Percentiles rank a stretch among this genome's conserved stretches.
Conservation (phyloP, 2,797 vertebrate species). For the Pantherophis alleghaniensis region DNA sequence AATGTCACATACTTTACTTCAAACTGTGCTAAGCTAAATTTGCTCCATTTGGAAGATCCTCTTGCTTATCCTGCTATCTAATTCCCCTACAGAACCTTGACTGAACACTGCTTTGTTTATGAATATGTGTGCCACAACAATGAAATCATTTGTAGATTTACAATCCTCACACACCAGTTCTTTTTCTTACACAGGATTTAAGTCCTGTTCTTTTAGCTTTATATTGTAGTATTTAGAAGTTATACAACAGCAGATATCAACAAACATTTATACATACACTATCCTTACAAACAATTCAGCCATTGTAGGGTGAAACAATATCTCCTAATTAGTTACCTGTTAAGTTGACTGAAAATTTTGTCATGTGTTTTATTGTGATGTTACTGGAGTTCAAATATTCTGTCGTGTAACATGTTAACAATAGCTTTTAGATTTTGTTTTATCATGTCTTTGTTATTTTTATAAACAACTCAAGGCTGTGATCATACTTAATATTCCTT, state of each 20-base stretch:
- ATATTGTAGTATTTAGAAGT: neutral
- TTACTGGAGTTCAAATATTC: neutral
- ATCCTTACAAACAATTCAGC: neutral
- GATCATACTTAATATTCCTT: neutral
- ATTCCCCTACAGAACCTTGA: neutral
- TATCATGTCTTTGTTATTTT: neutral
- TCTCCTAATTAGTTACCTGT: neutral
- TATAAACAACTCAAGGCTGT: neutral
- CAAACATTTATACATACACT: neutral
- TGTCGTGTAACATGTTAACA: slow-evolving; percentile 20
- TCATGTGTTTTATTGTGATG: neutral
- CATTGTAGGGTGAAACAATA: neutral
- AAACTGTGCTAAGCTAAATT: neutral
- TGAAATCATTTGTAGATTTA: neutral
- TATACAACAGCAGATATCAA: neutral
- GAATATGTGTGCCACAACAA: neutral
- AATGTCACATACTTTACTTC: neutral
- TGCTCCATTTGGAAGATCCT: neutral
- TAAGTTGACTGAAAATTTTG: neutral
- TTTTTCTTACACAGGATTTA: neutral
- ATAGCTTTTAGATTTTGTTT: neutral
- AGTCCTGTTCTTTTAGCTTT: neutral
- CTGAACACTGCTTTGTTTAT: neutral
- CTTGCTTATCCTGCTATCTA: neutral
- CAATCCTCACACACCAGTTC: neutral